Percentiles rank a stretch among this genome's conserved stretches.
These are phyloP conservation scores for Vicugna pacos DNA, from an alignment of 2,113 vertebrate genomes.

Conservation along the genomic window DNA sequence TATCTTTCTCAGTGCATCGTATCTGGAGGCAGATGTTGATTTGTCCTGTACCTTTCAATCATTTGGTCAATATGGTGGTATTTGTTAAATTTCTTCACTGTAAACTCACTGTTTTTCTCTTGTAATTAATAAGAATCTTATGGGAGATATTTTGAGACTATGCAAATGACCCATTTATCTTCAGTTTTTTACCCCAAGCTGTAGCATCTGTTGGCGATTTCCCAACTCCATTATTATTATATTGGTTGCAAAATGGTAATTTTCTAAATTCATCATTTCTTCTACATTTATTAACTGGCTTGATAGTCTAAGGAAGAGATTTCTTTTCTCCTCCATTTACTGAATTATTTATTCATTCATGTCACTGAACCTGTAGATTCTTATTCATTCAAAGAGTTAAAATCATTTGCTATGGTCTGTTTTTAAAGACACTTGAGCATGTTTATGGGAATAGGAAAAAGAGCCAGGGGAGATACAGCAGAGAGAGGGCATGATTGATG, in stretches of 20 bases:
- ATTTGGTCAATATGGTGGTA: background rate
- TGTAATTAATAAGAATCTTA: slow-evolving; percentile 42
- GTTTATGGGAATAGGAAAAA: background rate
- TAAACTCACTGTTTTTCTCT: slow-evolving; percentile 8
- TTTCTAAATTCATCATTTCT: slow-evolving; percentile 25
- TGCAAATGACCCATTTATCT: background rate
- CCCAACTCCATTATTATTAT: background rate
- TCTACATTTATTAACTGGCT: background rate
- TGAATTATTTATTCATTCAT: background rate
- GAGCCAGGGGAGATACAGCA: background rate
- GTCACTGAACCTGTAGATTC: background rate
- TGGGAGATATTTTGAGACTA: background rate
- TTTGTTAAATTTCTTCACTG: background rate
- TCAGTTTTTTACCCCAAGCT: slow-evolving; percentile 21
- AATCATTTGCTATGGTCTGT: background rate
- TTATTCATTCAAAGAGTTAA: slow-evolving; percentile 39
- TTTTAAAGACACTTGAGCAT: background rate
- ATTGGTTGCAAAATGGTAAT: background rate
- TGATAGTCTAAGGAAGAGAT: background rate
- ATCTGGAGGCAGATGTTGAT: background rate
- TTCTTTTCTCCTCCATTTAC: background rate
- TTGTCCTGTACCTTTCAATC: background rate
- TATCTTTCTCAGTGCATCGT: background rate
- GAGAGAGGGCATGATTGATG: background rate
- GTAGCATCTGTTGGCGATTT: slow-evolving; percentile 12